A percentile compares a stretch with the other conserved stretches of the same genome.
These are phyloP conservation scores for Brachirus orientalis DNA, from an alignment of 2,113 vertebrate genomes.

Conservation along the genomic window DNA sequence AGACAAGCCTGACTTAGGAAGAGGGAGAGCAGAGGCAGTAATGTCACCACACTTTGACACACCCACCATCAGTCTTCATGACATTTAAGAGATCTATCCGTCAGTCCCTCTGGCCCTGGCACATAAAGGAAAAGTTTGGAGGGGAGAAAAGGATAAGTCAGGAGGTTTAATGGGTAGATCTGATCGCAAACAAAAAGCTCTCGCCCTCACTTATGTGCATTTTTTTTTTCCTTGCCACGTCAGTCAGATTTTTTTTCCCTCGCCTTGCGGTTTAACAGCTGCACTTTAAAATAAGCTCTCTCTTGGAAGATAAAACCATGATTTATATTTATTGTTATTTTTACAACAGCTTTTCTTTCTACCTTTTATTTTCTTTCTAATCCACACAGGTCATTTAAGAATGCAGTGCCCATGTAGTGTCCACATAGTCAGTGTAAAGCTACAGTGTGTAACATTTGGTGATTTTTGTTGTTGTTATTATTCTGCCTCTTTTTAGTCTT, in stretches of 20 bases:
- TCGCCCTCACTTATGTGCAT: constrained; percentile 8
- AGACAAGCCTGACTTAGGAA: constrained; percentile 73
- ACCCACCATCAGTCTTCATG: constrained; percentile 71
- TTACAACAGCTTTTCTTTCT: too few relatives aligned
- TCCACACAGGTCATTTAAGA: too few relatives aligned
- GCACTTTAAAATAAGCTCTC: constrained; percentile 9
- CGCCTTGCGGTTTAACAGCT: constrained; percentile 1
- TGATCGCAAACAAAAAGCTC: constrained; percentile 44
- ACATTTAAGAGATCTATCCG: constrained; percentile 75
- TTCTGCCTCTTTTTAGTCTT: too few relatives aligned
- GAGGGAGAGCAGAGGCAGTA: constrained; percentile 70
- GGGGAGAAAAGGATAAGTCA: constrained; percentile 41
- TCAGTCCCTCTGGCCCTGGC: constrained; percentile 42
- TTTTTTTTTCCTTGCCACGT: constrained; percentile 5
- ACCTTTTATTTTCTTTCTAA: too few relatives aligned
- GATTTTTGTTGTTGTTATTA: too few relatives aligned
- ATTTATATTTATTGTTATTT: too few relatives aligned
- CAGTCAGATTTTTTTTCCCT: constrained; percentile 33
- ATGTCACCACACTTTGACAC: constrained; percentile 79
- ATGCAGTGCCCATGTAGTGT: too few relatives aligned
- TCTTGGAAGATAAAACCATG: too few relatives aligned
- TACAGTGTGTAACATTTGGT: too few relatives aligned
- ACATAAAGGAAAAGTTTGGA: constrained; percentile 41
- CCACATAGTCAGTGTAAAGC: too few relatives aligned
- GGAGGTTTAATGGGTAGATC: constrained; percentile 32